Conservation (phyloP, 2,888 invertebrate species). For the Meiosimyza decipiens region DNA sequence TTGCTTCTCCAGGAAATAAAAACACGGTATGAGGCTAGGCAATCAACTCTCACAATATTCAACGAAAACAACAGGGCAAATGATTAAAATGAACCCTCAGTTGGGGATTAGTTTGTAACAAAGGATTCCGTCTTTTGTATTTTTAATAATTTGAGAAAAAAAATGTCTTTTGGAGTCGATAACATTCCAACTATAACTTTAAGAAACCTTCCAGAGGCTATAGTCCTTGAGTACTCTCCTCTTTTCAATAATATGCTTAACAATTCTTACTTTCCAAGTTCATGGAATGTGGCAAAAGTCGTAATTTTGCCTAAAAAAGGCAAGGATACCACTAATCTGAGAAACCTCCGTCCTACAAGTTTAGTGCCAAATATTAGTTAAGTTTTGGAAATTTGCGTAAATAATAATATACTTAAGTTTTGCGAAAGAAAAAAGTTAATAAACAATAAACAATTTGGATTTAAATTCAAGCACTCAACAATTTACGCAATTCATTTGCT, state of each 20-base stretch:
- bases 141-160: neutral
- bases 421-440: neutral
- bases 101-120: neutral
- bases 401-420: neutral
- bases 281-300: slow-evolving; percentile 11
- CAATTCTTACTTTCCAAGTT: slow-evolving; percentile 17
- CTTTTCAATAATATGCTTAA: slow-evolving; percentile 13
- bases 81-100: neutral
- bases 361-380: slow-evolving; percentile 6
- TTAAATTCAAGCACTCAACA: too few relatives aligned
- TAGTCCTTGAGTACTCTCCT: too few relatives aligned
- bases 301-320: slow-evolving; percentile 19
- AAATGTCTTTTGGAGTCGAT: neutral
- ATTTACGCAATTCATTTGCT: too few relatives aligned
- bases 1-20: neutral
- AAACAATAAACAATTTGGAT: neutral
- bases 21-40: neutral
- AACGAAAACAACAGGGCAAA: neutral
- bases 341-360: slow-evolving; percentile 24
- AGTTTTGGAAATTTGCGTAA: neutral
- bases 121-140: neutral
- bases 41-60: too few relatives aligned
- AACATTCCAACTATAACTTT: neutral
- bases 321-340: slow-evolving; percentile 4
- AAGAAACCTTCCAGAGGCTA: too few relatives aligned